Percentiles rank a stretch among this genome's conserved stretches.
These are phyloP conservation scores for Heteropelma amictum DNA, from an alignment of 2,888 invertebrate species.

Conservation along the genomic window DNA sequence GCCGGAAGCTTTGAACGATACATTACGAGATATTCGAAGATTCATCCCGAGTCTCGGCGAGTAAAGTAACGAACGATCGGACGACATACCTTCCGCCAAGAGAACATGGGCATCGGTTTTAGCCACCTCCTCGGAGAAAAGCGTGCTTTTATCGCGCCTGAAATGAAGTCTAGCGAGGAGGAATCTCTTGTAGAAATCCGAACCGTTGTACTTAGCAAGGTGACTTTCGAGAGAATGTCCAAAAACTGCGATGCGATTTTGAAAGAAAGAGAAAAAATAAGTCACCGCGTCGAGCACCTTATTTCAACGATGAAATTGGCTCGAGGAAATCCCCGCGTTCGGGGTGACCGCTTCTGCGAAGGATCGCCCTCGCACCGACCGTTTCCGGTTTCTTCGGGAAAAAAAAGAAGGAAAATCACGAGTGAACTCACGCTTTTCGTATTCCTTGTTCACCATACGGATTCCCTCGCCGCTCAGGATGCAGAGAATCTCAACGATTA, in stretches of 20 bases:
- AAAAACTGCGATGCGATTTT: slow-evolving; percentile 83
- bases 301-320: slow-evolving; percentile 39
- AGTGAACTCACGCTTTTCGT: slow-evolving; percentile 85
- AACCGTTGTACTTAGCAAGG: slow-evolving; percentile 94
- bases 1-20: slow-evolving; percentile 73
- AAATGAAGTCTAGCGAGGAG: slow-evolving; percentile 93
- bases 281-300: background rate
- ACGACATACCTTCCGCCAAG: slow-evolving; percentile 82
- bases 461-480: slow-evolving; percentile 94
- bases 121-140: slow-evolving; percentile 89
- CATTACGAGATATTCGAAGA: background rate
- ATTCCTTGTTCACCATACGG: slow-evolving; percentile 89
- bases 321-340: slow-evolving; percentile 26
- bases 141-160: slow-evolving; percentile 93
- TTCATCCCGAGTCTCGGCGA: background rate
- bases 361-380: too few species aligned
- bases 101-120: slow-evolving; percentile 90
- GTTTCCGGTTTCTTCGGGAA: background rate
- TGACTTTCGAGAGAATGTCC: slow-evolving; percentile 90
- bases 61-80: background rate
- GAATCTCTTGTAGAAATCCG: slow-evolving; percentile 95
- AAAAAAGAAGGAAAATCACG: background rate
- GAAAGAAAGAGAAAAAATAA: background rate
- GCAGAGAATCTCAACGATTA: slow-evolving; percentile 95
- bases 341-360: too few species aligned